phyloP scores from a whole-genome alignment of 2,113 vertebrate species.

The Psammodynastes pulverulentus region DNA sequence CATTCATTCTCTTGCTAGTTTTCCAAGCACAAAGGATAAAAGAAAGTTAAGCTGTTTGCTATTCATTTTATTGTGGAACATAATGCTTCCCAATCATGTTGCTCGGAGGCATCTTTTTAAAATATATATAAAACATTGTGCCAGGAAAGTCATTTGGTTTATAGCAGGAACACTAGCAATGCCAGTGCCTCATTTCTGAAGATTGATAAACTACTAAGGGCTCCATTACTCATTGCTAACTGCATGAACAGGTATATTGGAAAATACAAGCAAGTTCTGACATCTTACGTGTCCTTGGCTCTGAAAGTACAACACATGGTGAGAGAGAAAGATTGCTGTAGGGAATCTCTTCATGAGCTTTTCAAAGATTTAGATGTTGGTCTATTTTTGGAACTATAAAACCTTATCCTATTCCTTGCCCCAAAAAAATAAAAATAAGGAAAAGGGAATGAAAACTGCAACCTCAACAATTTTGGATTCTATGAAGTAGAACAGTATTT shows the following conservation, averaged over 20 bases:
- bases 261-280: not conserved
- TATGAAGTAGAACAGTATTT: not conserved
- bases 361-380: not conserved
- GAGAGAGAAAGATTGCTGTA: not conserved
- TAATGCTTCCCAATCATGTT: not conserved
- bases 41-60: slow-evolving; percentile 8
- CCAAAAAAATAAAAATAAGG: not conserved
- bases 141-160: not conserved
- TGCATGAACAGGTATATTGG: not conserved
- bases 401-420: not conserved
- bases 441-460: not conserved
- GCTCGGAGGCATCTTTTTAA: not conserved
- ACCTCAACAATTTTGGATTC: not conserved
- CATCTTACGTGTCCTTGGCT: not conserved
- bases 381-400: slow-evolving; percentile 25
- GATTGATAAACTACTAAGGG: not conserved
- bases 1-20: slow-evolving; percentile 10
- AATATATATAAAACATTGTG: slow-evolving; percentile 1
- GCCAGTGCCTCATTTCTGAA: not conserved
- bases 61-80: not conserved
- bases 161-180: not conserved
- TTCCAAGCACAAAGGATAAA: slow-evolving; percentile 11
- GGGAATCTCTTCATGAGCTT: slow-evolving; percentile 3
- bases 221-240: not conserved
- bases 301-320: not conserved